These are phyloP conservation scores for Acomys russatus DNA, from an alignment of 2,797 vertebrate genomes.

Conservation along the genomic window DNA sequence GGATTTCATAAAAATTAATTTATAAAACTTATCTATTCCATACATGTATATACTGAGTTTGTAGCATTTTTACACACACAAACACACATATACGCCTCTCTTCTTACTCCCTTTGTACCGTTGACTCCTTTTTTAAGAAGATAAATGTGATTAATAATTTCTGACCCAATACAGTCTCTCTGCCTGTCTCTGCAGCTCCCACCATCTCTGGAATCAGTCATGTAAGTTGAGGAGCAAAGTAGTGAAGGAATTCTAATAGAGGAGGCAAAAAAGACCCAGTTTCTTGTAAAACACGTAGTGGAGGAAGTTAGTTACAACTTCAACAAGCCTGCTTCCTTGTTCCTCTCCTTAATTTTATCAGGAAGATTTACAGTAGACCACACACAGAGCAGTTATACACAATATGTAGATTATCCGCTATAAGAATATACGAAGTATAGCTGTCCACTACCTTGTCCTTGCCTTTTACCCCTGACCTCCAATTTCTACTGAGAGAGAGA, in stretches of 20 bases:
- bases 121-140: neutral
- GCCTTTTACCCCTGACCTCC: neutral
- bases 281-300: neutral
- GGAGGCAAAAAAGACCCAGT: neutral
- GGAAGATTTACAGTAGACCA: neutral
- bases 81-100: neutral
- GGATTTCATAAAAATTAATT: neutral
- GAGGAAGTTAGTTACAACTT: neutral
- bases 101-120: neutral
- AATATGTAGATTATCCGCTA: neutral
- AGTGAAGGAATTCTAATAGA: neutral
- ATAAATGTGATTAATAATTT: constrained; percentile 37
- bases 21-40: neutral
- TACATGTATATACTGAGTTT: neutral
- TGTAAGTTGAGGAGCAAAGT: neutral
- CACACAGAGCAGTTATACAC: neutral
- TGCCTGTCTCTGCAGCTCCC: neutral
- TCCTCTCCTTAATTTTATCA: neutral
- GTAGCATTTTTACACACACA: neutral
- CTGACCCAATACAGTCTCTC: neutral
- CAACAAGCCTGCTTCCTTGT: neutral
- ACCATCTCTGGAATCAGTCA: neutral
- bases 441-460: neutral
- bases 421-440: neutral
- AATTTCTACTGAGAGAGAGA: neutral